Evolutionary conservation across 2,113 vertebrate genomes (phyloP).

Genomic region (Empidonax alnorum): DNA sequence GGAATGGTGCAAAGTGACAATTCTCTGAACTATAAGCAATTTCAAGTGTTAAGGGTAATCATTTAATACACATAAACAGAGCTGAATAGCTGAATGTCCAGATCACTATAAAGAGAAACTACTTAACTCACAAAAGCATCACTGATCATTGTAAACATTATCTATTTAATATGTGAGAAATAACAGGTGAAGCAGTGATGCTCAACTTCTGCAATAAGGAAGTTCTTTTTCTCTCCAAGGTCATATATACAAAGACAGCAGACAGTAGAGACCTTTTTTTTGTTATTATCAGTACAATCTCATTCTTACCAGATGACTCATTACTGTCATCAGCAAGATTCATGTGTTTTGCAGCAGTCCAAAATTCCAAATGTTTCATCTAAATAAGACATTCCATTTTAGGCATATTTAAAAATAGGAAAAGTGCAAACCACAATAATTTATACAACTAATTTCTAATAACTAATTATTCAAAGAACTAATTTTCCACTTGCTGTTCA

Average conservation of each 20-base stretch:
- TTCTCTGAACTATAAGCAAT: constrained; percentile 17
- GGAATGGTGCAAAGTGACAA: not conserved
- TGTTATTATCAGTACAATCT: constrained; percentile 29
- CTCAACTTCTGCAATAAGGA: constrained; percentile 69
- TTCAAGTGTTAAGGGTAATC: not conserved
- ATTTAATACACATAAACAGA: constrained; percentile 24
- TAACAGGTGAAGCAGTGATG: constrained; percentile 52
- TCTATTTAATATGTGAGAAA: constrained; percentile 46
- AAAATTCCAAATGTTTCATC: constrained; percentile 34
- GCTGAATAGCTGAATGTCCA: constrained; percentile 5
- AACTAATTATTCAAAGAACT: not conserved
- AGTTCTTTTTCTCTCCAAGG: constrained; percentile 70
- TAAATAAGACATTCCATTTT: constrained; percentile 26
- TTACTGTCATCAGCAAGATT: constrained; percentile 36
- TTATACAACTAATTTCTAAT: not conserved
- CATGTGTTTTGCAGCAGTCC: constrained; percentile 17
- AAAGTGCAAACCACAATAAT: constrained; percentile 37
- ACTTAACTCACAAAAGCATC: constrained; percentile 49
- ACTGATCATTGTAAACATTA: constrained; percentile 17
- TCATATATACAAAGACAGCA: constrained; percentile 60
- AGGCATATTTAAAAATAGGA: constrained; percentile 34
- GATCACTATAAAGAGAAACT: constrained; percentile 41
- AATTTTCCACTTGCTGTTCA: not conserved
- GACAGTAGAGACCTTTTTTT: constrained; percentile 23
- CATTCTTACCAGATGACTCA: constrained; percentile 51